Base-by-base conservation (phyloP, 2,888 invertebrate species). In the Panopea generosa region DNA sequence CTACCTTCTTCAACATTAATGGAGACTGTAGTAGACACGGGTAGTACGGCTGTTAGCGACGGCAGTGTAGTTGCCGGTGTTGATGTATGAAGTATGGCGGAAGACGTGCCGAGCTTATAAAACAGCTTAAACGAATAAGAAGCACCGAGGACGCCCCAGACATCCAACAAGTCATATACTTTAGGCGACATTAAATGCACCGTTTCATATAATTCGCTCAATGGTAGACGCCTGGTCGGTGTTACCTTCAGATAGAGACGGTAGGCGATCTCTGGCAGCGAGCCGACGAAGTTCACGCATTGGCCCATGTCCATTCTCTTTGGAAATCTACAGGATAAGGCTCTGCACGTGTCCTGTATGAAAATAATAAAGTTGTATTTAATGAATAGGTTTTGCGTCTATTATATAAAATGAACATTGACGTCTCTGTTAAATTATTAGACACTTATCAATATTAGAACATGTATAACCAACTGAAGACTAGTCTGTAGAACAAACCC, bases 341-440 rank as follows among this genome's bases (percentile, higher is more conserved):
- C 50, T 49, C 75, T 52, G 27, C 75, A 75, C 2, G 60, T 26
- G n/a, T 57, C 53, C 75, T 75, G 66, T 18, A 65, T 57, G 49
- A 20, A 53, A 20, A 22, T n/a, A 52, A 52, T 6, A 24, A 45
- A 9, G 16, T 33, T 33, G 33, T 4, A 33, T 33, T 33, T 33
- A 7, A 33, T 33, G n/a, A n/a, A n/a, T n/a, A n/a, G n/a, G n/a
- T n/a, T n/a, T n/a, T n/a, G n/a, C n/a, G n/a, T n/a, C n/a, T n/a
- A n/a, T n/a, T n/a, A n/a, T n/a, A n/a, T n/a, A n/a, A n/a, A n/a
- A n/a, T n/a, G n/a, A n/a, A n/a, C n/a, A n/a, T n/a, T n/a, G n/a
- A n/a, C n/a, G n/a, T n/a, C n/a, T n/a, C n/a, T n/a, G n/a, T n/a
- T n/a, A n/a, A n/a, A n/a, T n/a, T n/a, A n/a, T n/a, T n/a, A n/a